Conservation (phyloP, 2,113 vertebrate genomes). For the Actenoides hombroni region DNA sequence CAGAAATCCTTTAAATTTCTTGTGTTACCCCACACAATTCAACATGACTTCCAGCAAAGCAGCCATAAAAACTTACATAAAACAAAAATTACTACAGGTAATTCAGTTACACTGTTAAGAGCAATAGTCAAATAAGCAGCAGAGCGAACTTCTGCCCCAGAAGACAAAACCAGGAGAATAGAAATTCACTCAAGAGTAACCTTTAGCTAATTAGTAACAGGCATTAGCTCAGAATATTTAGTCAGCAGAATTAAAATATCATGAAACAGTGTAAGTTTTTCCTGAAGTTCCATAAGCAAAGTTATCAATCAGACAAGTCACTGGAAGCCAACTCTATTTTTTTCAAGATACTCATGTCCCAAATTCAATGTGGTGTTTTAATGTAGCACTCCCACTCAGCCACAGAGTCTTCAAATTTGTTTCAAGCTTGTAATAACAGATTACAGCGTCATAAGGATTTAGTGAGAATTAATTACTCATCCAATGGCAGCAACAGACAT, state of each 20-base stretch:
- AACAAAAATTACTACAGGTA: neutral
- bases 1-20: neutral
- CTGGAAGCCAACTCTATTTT: neutral
- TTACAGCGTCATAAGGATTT: neutral
- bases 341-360: neutral
- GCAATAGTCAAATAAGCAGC: neutral
- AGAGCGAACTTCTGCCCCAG: neutral
- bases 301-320: neutral
- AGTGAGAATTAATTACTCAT: constrained; percentile 7
- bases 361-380: neutral
- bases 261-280: neutral
- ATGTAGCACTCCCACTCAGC: neutral
- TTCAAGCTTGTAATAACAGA: constrained; percentile 17
- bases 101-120: neutral
- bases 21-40: neutral
- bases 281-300: neutral
- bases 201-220: constrained; percentile 14
- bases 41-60: neutral
- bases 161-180: neutral
- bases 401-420: neutral
- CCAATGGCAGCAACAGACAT: neutral
- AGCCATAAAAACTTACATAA: neutral
- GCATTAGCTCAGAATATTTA: neutral
- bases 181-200: neutral
- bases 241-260: neutral